Evolutionary conservation across 1,140 invertebrate genomes (phyloP).

Genomic region (Drosophila ogumai): DNA sequence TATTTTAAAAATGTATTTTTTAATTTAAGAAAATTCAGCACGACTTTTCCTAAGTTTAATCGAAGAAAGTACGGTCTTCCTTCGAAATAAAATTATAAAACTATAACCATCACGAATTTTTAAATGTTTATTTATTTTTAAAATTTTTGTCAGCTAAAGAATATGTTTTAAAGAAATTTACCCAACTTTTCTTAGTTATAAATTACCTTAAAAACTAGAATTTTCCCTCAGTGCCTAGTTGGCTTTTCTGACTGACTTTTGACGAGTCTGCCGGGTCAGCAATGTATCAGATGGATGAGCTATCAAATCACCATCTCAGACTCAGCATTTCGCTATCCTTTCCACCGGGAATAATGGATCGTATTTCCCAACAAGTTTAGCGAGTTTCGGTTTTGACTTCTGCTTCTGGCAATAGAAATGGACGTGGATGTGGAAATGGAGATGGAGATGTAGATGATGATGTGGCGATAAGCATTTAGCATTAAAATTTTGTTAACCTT

Average conservation of each 20-base stretch:
- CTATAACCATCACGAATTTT: no score
- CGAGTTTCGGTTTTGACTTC: conserved; percentile 78
- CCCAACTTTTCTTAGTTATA: no score
- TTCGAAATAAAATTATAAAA: no score
- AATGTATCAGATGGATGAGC: conserved; percentile 47
- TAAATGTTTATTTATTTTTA: no score
- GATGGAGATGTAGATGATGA: conserved; percentile 30
- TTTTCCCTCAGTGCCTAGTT: conserved; percentile 11
- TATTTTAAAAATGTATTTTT: background rate
- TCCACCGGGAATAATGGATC: conserved; percentile 52
- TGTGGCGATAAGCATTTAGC: conserved; percentile 70
- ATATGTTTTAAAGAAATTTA: background rate
- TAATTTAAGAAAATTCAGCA: no score
- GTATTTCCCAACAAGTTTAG: conserved; percentile 83
- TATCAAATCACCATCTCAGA: conserved; percentile 73
- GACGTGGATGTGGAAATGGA: conserved; percentile 6
- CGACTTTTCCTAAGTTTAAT: no score
- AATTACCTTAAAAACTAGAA: background rate
- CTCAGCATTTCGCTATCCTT: conserved; percentile 13
- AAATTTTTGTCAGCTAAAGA: no score
- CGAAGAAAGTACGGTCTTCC: no score
- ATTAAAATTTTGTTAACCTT: conserved; percentile 78
- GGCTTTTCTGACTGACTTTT: conserved; percentile 62
- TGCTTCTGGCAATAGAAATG: conserved; percentile 29
- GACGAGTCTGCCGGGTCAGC: conserved; percentile 47